Percentiles rank a stretch among this genome's conserved stretches.
phyloP scores from a whole-genome alignment of 1,140 invertebrate species.

The Drosophila sproati region DNA sequence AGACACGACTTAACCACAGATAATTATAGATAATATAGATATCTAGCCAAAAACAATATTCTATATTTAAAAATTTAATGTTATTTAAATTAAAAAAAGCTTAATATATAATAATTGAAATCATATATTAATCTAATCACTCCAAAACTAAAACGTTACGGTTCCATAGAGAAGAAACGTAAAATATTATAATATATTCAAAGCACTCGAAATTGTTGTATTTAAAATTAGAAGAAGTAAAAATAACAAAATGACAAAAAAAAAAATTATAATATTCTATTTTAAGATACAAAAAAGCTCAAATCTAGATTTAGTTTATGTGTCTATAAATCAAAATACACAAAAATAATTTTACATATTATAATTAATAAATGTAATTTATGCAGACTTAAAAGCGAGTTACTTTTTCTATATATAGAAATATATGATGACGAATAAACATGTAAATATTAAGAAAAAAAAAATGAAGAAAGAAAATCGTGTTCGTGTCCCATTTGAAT shows the following conservation, averaged over 20 bases:
- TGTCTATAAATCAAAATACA: background rate
- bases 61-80: background rate
- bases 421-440: background rate
- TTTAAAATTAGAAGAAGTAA: background rate
- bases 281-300: too few relatives aligned
- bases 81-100: too few relatives aligned
- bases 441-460: background rate
- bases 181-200: too few relatives aligned
- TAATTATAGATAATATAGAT: background rate
- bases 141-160: background rate
- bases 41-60: background rate
- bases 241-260: background rate
- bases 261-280: too few relatives aligned
- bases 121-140: background rate
- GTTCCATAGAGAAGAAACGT: background rate
- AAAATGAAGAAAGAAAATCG: background rate
- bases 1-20: background rate
- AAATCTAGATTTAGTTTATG: background rate
- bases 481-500: background rate
- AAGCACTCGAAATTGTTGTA: background rate
- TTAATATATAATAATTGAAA: too few relatives aligned
- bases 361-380: too few relatives aligned
- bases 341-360: too few relatives aligned
- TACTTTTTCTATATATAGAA: too few relatives aligned
- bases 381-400: too few relatives aligned